A percentile compares a stretch with the other conserved stretches of the same genome.
These are phyloP conservation scores for Lampris incognitus DNA, from an alignment of 2,113 vertebrate species.

Conservation along the genomic window DNA sequence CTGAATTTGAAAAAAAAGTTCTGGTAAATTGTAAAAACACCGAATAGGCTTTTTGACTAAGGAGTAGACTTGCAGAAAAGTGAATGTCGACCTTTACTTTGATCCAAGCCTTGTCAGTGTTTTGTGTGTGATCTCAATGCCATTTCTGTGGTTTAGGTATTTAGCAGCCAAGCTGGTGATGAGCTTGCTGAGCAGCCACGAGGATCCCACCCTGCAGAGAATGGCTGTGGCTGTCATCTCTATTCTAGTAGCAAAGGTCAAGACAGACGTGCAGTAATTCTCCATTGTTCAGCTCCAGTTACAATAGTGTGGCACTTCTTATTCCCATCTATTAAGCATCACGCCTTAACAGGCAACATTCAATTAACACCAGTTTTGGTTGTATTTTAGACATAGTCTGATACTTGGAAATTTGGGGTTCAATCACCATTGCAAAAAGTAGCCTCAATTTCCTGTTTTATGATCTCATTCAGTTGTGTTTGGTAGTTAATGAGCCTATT, in stretches of 20 bases:
- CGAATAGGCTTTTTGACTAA: slow-evolving; percentile 18
- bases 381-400: no score
- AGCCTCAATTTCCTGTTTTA: slow-evolving; percentile 8
- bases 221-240: slow-evolving; percentile 95
- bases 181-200: slow-evolving; percentile 91
- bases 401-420: no score
- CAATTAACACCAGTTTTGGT: no score
- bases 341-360: neutral
- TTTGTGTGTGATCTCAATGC: neutral
- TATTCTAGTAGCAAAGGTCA: slow-evolving; percentile 93
- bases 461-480: slow-evolving; percentile 2
- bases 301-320: slow-evolving; percentile 34
- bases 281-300: slow-evolving; percentile 28
- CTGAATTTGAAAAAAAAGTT: no score
- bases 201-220: slow-evolving; percentile 92
- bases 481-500: no score
- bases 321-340: slow-evolving; percentile 20
- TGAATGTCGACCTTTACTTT: neutral
- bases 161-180: slow-evolving; percentile 93
- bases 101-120: slow-evolving; percentile 6
- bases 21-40: no score
- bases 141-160: slow-evolving; percentile 82
- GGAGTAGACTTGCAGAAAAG: slow-evolving; percentile 4
- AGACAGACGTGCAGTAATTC: slow-evolving; percentile 35
- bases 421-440: neutral